phyloP scores from a whole-genome alignment of 2,113 vertebrate genomes.

The Hippocampus zosterae region DNA sequence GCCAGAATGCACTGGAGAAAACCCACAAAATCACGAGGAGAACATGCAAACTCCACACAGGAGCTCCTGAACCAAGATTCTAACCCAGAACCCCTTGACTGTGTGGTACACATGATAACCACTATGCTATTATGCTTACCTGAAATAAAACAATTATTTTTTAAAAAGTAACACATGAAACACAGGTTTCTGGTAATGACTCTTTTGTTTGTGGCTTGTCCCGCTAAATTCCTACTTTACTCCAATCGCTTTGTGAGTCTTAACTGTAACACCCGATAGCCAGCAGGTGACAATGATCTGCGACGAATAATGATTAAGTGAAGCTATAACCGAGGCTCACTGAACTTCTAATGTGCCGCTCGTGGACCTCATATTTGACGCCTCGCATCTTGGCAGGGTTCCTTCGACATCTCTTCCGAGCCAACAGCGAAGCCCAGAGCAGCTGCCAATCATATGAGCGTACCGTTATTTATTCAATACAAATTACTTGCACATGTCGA shows the following conservation, averaged over 20 bases:
- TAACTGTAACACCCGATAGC: neutral
- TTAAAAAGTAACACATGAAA: neutral
- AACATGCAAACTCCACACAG: too few species aligned
- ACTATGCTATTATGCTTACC: too few species aligned
- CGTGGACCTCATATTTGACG: conserved; percentile 28
- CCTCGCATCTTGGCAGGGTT: conserved; percentile 26
- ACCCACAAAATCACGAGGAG: too few species aligned
- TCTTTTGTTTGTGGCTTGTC: neutral
- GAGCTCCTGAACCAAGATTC: too few species aligned
- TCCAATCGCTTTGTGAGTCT: neutral
- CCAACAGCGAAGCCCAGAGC: conserved; percentile 54
- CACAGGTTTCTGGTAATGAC: neutral
- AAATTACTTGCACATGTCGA: conserved; percentile 68
- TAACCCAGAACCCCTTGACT: too few species aligned
- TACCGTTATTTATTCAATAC: conserved; percentile 64
- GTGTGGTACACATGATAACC: too few species aligned
- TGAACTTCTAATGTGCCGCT: conserved; percentile 12
- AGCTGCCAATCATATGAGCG: conserved; percentile 60
- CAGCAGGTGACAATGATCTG: neutral
- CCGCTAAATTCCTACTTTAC: neutral
- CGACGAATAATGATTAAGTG: neutral
- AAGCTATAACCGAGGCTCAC: conserved; percentile 3
- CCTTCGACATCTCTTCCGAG: conserved; percentile 32
- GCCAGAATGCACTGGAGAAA: too few species aligned
- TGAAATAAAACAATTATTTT: neutral